A percentile compares a stretch with the other conserved stretches of the same genome.
Evolutionary conservation across 2,113 vertebrate genomes (phyloP).

Genomic region (Cynocephalus volans): DNA sequence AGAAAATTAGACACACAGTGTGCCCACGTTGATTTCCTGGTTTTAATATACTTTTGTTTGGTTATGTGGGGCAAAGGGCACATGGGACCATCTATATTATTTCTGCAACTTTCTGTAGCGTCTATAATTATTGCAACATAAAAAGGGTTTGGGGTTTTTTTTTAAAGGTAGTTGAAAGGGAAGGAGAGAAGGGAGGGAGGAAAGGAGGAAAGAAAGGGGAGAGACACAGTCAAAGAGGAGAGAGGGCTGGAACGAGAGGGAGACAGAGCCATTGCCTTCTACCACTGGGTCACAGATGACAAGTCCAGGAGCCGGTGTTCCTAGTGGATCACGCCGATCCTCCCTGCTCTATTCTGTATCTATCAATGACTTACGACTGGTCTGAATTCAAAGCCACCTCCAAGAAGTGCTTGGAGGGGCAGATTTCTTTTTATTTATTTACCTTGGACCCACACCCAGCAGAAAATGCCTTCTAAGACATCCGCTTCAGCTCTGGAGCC

Average conservation of each 20-base stretch:
- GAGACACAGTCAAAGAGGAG: accelerated
- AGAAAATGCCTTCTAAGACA: constrained; percentile 91
- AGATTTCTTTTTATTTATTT: constrained; percentile 88
- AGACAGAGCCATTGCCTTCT: accelerated
- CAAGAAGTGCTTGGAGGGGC: constrained; percentile 85
- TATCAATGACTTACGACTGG: constrained; percentile 70
- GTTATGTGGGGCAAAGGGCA: accelerated
- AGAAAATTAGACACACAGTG: neutral
- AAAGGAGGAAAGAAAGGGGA: no score
- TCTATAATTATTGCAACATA: neutral
- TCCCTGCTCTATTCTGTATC: neutral
- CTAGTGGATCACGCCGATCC: constrained; percentile 79
- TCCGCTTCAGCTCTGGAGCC: constrained; percentile 87
- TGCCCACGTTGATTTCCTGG: no score
- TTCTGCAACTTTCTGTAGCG: neutral
- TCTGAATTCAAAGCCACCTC: constrained; percentile 80
- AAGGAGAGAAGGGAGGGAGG: no score
- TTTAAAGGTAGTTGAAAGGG: neutral
- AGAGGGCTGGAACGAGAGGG: neutral
- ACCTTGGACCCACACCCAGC: constrained; percentile 90
- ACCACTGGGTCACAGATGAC: neutral
- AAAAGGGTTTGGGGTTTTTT: neutral
- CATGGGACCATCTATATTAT: accelerated
- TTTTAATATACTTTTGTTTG: neutral
- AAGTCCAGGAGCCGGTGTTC: constrained; percentile 73